Base-by-base conservation (phyloP, 30 jellyfish, hydroid and myxozoan genomes). In the Clytia hemisphaerica region DNA sequence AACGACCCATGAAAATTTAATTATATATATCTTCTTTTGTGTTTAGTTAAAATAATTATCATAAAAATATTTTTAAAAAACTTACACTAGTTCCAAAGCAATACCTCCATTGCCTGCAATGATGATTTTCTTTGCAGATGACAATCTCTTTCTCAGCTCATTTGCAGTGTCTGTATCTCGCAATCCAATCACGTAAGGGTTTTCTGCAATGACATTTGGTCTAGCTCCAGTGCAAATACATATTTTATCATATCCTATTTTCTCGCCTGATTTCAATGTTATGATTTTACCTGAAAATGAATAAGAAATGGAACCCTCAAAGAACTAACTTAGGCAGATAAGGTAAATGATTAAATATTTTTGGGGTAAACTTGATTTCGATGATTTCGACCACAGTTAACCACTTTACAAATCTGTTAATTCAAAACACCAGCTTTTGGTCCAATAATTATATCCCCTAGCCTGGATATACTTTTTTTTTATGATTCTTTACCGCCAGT, bases 101-200 rank as follows among this genome's bases (percentile, higher is more conserved):
- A 89, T 89, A 4, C 98, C 98, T 24, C 98, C 98, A 82, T 89
- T 89, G 24, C 98, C 98, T 32, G 82, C 84, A 67, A 89, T 69
- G 38, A 82, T 25, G 0, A 89, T 64, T 36, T 90, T 82, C 37
- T 57, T 72, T 16, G 98, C 89, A 63, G 25, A 40, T 22, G 65
- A 34, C 63, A 89, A 57, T 51, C 73, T 55, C 29, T 71, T 42
- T 58, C 73, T 82, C 33, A 89, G 62, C 36, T 30, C 28, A n/a
- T 76, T 80, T 5, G 76, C 95, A 72, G 96, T 89, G 61, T 89
- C 98, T 21, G 90, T 63, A 58, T 89, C 98, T 71, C 98, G 72
- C 0, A 89, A 70, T 19, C 76, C 88, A 58, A 83, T n/a, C 22
- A 89, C 85, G 45, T 50, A 31, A 16, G 93, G 85, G 49, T 40